Percentiles rank a stretch among this genome's conserved stretches.
Conservation (phyloP, 2,797 vertebrate species). For the Peromyscus nudipes region DNA sequence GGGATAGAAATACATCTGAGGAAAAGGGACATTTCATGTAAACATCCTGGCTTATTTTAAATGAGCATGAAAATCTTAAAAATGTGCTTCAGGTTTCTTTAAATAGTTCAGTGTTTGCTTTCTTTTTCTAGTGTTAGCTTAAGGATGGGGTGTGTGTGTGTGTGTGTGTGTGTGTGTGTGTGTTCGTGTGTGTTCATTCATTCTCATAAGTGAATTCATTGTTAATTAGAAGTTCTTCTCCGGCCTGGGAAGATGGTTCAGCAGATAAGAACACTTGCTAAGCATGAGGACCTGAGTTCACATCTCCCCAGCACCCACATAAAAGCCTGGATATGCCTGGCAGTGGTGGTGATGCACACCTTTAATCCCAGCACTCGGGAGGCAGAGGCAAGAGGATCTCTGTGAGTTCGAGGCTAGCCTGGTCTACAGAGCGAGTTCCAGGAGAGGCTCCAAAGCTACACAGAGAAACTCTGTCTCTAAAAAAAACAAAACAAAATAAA, state of each 20-base stretch:
- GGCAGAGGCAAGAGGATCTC: no score
- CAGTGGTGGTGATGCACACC: background rate
- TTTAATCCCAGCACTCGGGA: no score
- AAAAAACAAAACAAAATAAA: no score
- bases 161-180: no score
- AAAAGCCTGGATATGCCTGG: background rate
- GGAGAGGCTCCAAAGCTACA: no score
- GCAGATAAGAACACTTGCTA: background rate
- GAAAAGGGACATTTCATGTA: background rate
- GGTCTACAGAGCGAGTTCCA: no score
- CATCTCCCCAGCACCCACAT: background rate
- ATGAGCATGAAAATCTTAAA: background rate
- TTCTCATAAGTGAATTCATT: conserved; percentile 36
- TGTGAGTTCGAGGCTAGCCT: no score
- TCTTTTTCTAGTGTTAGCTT: conserved; percentile 42
- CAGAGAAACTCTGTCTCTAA: no score
- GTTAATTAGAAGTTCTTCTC: conserved; percentile 55
- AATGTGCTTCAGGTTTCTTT: conserved; percentile 22
- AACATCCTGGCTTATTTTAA: conserved; percentile 47
- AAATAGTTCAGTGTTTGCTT: conserved; percentile 45
- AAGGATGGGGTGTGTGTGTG: background rate
- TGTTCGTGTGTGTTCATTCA: background rate
- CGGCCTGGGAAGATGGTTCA: background rate
- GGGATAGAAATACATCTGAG: background rate
- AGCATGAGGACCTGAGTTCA: background rate